Percentiles rank a stretch among this genome's conserved stretches.
phyloP scores from a whole-genome alignment of 2,888 invertebrate species.

The Ichneumoninae sp. region DNA sequence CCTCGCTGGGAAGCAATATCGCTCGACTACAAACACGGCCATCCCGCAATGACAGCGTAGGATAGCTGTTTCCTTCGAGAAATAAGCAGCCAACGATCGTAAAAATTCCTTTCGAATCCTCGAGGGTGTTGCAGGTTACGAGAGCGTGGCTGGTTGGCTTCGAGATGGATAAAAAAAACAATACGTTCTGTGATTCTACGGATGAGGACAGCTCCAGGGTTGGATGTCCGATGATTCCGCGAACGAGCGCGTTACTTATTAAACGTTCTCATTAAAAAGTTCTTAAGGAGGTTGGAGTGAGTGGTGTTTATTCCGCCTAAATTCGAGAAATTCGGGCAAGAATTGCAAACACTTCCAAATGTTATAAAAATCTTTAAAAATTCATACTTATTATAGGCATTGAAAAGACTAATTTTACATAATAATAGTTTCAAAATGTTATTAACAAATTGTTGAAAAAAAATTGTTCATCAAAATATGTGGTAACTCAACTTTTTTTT shows the following conservation, averaged over 20 bases:
- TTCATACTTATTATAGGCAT: no score
- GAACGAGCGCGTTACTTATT: background rate
- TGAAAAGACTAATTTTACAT: no score
- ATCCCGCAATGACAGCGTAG: background rate
- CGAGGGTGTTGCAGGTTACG: conserved; percentile 1
- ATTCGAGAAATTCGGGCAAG: no score
- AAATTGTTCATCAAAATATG: no score
- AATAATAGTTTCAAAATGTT: no score
- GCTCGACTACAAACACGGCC: conserved; percentile 4
- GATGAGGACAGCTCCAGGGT: background rate
- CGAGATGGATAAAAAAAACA: background rate
- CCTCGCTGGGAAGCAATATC: conserved; percentile 9
- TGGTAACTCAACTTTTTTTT: no score
- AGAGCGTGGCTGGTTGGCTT: background rate
- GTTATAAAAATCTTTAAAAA: no score
- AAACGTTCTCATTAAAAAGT: background rate
- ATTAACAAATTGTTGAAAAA: no score
- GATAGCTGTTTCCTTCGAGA: conserved; percentile 10
- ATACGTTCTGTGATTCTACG: conserved; percentile 7
- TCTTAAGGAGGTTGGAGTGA: no score
- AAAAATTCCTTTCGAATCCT: conserved; percentile 18
- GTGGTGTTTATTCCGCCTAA: no score
- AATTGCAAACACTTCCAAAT: no score
- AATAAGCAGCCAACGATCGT: conserved; percentile 2
- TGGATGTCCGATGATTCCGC: background rate